These are phyloP conservation scores for Limnephilus auricula DNA, from an alignment of 2,888 invertebrate species.

Conservation along the genomic window DNA sequence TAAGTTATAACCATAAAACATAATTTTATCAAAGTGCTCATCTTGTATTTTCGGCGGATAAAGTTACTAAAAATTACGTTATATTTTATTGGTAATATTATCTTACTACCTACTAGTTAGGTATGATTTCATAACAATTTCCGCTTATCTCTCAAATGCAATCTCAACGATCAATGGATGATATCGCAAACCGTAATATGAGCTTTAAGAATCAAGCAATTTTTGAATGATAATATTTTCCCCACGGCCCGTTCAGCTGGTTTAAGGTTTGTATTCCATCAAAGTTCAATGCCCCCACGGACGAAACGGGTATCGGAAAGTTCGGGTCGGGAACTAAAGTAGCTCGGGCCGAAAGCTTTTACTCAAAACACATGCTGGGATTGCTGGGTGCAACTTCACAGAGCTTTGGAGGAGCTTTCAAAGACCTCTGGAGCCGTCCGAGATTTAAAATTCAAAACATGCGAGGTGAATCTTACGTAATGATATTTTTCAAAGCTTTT, in stretches of 20 bases:
- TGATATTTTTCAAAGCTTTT: not conserved
- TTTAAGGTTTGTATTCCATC: not conserved
- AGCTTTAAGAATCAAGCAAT: not conserved
- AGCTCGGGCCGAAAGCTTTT: conserved; percentile 22
- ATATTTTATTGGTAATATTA: not conserved
- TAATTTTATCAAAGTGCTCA: not conserved
- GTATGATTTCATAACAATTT: not conserved
- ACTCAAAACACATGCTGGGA: conserved; percentile 50
- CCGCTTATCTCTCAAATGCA: not conserved
- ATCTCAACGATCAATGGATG: not conserved
- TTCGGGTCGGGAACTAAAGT: conserved; percentile 36
- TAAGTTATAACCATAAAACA: not conserved
- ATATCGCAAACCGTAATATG: not conserved
- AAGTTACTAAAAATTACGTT: not conserved
- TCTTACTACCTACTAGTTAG: not conserved
- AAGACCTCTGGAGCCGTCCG: not conserved
- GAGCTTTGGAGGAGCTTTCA: not conserved
- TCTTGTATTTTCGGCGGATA: not conserved
- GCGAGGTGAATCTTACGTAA: not conserved
- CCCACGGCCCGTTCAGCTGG: not conserved
- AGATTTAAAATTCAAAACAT: not conserved
- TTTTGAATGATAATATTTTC: not conserved
- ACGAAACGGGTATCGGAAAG: conserved; percentile 25
- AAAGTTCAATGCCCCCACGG: conserved; percentile 36
- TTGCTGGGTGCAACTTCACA: conserved; percentile 8